These are phyloP conservation scores for Ornithoptera alexandrae DNA, from an alignment of 2,888 invertebrate species.

Conservation along the genomic window DNA sequence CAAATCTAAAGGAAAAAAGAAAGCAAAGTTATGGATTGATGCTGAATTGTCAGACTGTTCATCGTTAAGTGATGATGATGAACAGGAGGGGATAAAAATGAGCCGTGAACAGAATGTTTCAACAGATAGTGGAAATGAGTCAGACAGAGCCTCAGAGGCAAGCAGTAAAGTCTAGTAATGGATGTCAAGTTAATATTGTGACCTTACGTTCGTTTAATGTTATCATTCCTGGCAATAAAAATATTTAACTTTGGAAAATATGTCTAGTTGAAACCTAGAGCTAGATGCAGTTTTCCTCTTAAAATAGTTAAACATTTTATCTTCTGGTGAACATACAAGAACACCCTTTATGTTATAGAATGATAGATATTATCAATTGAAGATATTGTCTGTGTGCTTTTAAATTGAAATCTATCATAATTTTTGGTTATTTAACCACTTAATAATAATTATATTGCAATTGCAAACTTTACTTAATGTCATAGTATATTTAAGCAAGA, in stretches of 20 bases:
- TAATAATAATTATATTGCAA: too few species aligned
- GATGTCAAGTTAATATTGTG: not conserved
- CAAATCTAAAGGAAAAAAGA: conserved; percentile 58
- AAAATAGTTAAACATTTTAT: too few species aligned
- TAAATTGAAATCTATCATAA: too few species aligned
- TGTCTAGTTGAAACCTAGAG: too few species aligned
- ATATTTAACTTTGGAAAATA: not conserved
- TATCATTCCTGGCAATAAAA: not conserved
- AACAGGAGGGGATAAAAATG: conserved; percentile 46
- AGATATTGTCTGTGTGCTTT: too few species aligned
- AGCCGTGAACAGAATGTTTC: conserved; percentile 45
- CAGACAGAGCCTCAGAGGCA: conserved; percentile 50
- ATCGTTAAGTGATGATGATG: conserved; percentile 70
- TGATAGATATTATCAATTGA: too few species aligned
- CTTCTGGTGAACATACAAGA: too few species aligned
- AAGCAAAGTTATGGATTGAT: conserved; percentile 74
- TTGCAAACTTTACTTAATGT: too few species aligned
- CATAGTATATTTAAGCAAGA: too few species aligned
- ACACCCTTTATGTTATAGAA: too few species aligned
- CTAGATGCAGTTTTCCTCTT: too few species aligned
- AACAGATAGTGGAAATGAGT: conserved; percentile 71
- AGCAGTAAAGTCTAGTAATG: conserved; percentile 42
- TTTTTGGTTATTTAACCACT: too few species aligned
- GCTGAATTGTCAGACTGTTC: conserved; percentile 75
- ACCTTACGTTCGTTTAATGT: not conserved